Conservation (phyloP, 1,140 invertebrate genomes). For the Diabrotica virgifera region DNA sequence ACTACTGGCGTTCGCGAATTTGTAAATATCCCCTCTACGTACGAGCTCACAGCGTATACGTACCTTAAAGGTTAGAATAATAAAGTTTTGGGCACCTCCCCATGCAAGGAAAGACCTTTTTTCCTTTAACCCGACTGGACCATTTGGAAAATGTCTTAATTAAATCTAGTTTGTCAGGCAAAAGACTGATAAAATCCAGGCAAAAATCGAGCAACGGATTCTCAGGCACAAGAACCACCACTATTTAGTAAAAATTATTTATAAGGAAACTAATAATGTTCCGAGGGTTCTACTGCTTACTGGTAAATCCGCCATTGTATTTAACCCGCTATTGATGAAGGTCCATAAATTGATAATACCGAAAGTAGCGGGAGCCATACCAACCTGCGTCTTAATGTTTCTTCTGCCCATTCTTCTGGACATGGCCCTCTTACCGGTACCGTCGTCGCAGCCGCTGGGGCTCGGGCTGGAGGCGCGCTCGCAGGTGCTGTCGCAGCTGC, state of each 20-base stretch:
- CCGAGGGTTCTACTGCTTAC: not conserved
- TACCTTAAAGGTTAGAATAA: too few species aligned
- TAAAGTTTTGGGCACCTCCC: too few species aligned
- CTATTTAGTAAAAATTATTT: not conserved
- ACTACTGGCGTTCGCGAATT: too few species aligned
- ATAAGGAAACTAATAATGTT: not conserved
- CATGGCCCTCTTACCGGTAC: slow-evolving; percentile 63
- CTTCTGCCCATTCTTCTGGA: slow-evolving; percentile 74
- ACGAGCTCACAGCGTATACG: too few species aligned
- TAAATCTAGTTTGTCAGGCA: too few species aligned
- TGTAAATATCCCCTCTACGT: too few species aligned
- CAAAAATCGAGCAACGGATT: too few species aligned
- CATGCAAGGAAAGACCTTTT: too few species aligned
- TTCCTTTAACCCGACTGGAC: too few species aligned
- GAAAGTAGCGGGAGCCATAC: not conserved
- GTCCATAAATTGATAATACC: not conserved
- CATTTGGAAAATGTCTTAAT: too few species aligned
- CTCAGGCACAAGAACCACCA: too few species aligned
- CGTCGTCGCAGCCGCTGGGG: slow-evolving; percentile 55
- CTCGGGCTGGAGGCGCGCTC: slow-evolving; percentile 49
- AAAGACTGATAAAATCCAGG: too few species aligned
- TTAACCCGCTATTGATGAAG: not conserved
- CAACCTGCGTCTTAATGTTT: slow-evolving; percentile 75
- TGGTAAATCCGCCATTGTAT: slow-evolving; percentile 1
- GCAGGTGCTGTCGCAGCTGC: slow-evolving; percentile 43